Conservation (phyloP, 2,797 vertebrate genomes). For the Merluccius polli region DNA sequence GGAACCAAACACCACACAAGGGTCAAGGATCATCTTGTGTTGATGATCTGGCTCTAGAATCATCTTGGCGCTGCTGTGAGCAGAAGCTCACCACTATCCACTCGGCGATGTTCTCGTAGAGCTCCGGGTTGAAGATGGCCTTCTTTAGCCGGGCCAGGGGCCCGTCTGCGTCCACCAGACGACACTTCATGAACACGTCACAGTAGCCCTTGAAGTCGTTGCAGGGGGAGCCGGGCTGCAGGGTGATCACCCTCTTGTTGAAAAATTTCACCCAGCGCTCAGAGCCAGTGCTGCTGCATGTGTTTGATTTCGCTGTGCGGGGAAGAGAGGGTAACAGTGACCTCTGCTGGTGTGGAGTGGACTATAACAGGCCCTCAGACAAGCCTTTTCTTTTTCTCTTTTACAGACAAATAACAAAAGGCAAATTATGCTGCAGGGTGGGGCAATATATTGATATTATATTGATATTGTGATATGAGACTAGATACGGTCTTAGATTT, state of each 20-base stretch:
- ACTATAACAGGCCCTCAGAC: neutral
- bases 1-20: neutral
- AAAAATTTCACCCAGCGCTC: conserved; percentile 75
- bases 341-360: neutral
- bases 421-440: too few species aligned
- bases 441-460: too few species aligned
- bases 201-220: conserved; percentile 98
- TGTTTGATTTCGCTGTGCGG: conserved; percentile 74
- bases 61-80: neutral
- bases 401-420: neutral
- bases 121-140: conserved; percentile 91
- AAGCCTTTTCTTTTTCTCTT: neutral
- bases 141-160: conserved; percentile 94
- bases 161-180: conserved; percentile 95
- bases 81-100: conserved; percentile 89
- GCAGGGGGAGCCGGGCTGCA: conserved; percentile 95
- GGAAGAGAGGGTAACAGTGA: neutral
- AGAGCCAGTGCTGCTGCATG: conserved; percentile 91
- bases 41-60: neutral
- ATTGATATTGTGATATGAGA: too few species aligned
- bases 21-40: neutral
- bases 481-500: too few species aligned
- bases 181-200: conserved; percentile 93
- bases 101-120: conserved; percentile 94
- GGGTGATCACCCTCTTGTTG: conserved; percentile 72